Conservation (phyloP, 1,140 invertebrate species). For the Chionoecetes opilio region DNA sequence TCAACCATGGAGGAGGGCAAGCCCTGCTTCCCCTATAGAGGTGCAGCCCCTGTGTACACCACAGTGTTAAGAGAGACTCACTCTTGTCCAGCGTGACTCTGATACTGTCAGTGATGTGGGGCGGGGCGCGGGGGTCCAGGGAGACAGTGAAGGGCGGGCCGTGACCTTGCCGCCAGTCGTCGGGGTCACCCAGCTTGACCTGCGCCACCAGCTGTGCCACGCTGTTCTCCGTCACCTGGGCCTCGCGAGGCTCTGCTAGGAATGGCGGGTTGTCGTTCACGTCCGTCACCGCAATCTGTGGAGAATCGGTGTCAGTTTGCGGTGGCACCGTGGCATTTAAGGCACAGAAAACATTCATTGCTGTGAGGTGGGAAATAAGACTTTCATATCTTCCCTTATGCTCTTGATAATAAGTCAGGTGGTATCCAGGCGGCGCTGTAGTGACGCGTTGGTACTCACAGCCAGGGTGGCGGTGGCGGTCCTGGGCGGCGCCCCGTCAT, state of each 20-base stretch:
- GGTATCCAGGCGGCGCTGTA: too few relatives aligned
- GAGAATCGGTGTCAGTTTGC: neutral
- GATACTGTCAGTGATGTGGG: neutral
- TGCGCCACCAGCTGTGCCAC: slow-evolving; percentile 43
- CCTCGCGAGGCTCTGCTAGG: slow-evolving; percentile 44
- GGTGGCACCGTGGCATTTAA: too few relatives aligned
- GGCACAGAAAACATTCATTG: too few relatives aligned
- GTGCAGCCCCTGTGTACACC: neutral
- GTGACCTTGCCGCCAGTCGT: slow-evolving; percentile 63
- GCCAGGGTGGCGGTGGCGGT: slow-evolving; percentile 89
- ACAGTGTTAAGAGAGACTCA: slow-evolving; percentile 8
- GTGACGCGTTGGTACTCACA: neutral
- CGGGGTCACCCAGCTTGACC: slow-evolving; percentile 57
- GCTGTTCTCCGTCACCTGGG: slow-evolving; percentile 55
- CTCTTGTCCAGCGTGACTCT: slow-evolving; percentile 45
- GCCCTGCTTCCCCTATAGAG: too few relatives aligned
- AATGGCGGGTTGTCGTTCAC: slow-evolving; percentile 70
- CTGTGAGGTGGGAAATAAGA: neutral
- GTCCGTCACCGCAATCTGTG: slow-evolving; percentile 55
- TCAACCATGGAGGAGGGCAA: neutral
- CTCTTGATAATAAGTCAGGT: too few relatives aligned
- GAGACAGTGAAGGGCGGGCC: slow-evolving; percentile 60
- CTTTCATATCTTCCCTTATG: too few relatives aligned
- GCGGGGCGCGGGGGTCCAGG: slow-evolving; percentile 56
- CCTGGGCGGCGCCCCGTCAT: slow-evolving; percentile 91